Base-by-base conservation (phyloP, 2,797 vertebrate genomes). In the Cygnus olor region DNA sequence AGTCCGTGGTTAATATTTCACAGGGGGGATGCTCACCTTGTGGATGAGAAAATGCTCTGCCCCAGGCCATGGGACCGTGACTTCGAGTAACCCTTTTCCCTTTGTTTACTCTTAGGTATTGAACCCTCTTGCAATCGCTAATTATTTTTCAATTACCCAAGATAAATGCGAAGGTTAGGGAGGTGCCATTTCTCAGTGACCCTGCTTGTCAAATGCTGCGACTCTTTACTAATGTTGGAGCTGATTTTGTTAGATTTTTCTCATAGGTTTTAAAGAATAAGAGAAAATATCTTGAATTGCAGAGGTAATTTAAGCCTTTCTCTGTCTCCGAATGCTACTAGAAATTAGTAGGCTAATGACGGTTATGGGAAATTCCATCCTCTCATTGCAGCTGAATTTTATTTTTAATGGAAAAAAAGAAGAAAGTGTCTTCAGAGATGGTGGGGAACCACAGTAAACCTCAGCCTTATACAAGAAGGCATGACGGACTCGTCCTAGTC, bases 121-220 rank as follows among this genome's bases (percentile, higher is more conserved):
- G 81, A 93, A 92, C 49, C 91, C 82, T 94, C 87, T 83, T 17
- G 57, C 72, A 36, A 69, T 88, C 94, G 79, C 70, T 96, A 83
- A 96, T 97, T 96, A 91, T 96, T 97, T 96, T 96, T 90, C 87
- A 90, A 77, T 92, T 85, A 74, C 88, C 85, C 89, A 91, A 95
- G 95, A 94, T 72, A 88, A 92, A 90, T 90, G 92, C 66, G 80
- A 13, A 86, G 93, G 87, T 81, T 69, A 53, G 58, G 84, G 84
- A 93, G 84, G 73, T 74, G 91, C 61, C 66, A 34, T 94, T 89
- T 71, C 74, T 83, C 93, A 12, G 34, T 80, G 85, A 80, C 76
- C 57, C 51, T 25, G 87, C 40, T 63, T 65, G 69, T 95, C 94
- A 79, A 32, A 80, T 13, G 49, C 68, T 17, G 58, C 9, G 63